Conservation (phyloP, 1,140 invertebrate species). For the Whitmania pigra region DNA sequence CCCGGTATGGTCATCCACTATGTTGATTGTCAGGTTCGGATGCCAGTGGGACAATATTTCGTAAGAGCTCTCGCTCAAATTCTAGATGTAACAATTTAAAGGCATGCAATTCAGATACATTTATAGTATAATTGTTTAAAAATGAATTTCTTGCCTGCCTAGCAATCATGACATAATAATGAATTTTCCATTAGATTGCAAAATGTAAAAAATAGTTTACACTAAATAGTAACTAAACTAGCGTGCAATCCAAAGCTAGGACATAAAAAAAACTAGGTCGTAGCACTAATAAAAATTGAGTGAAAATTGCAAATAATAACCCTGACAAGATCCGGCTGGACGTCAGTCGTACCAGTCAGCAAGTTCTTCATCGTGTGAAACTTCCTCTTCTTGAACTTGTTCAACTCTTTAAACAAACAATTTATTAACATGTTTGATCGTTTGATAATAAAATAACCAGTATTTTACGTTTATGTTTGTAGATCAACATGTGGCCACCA, state of each 20-base stretch:
- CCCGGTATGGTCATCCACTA: constrained; percentile 83
- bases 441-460: background rate
- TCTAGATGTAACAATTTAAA: constrained; percentile 21
- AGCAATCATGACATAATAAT: too few relatives aligned
- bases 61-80: constrained; percentile 55
- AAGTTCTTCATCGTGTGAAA: constrained; percentile 84
- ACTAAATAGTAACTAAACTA: too few relatives aligned
- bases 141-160: too few relatives aligned
- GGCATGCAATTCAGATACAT: too few relatives aligned
- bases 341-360: constrained; percentile 72
- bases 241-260: too few relatives aligned
- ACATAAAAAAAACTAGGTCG: too few relatives aligned
- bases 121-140: too few relatives aligned
- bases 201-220: too few relatives aligned
- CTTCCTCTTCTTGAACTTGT: constrained; percentile 78
- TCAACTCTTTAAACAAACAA: constrained; percentile 48
- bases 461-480: constrained; percentile 55
- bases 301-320: constrained; percentile 25
- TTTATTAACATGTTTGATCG: background rate
- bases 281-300: too few relatives aligned
- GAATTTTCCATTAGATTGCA: too few relatives aligned
- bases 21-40: constrained; percentile 89
- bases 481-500: constrained; percentile 57
- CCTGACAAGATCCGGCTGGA: constrained; percentile 40
- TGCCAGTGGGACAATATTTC: constrained; percentile 97